A percentile compares a stretch with the other conserved stretches of the same genome.
Conservation (phyloP, 2,888 invertebrate genomes). For the Caenorhabditis sp. region DNA sequence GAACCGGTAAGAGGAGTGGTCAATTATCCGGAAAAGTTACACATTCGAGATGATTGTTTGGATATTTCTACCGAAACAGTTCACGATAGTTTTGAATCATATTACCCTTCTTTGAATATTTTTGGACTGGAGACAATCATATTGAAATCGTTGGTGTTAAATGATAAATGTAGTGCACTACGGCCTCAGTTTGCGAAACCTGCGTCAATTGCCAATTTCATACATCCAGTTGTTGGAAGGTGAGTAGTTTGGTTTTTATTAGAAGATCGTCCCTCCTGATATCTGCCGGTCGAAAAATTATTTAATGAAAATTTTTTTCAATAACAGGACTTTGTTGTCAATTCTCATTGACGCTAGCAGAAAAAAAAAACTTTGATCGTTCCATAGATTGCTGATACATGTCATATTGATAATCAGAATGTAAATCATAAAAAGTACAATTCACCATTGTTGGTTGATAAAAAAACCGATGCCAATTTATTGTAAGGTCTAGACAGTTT, state of each 20-base stretch:
- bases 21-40: conserved; percentile 23
- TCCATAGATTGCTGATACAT: no score
- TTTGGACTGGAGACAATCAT: conserved; percentile 58
- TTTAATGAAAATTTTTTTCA: neutral
- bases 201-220: conserved; percentile 44
- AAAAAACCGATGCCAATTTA: no score
- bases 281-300: no score
- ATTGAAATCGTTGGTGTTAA: conserved; percentile 48
- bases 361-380: no score
- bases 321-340: no score
- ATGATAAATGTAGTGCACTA: conserved; percentile 43
- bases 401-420: no score
- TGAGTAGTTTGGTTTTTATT: neutral
- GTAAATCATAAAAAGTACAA: no score
- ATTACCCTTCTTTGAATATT: conserved; percentile 55
- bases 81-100: conserved; percentile 44
- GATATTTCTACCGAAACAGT: conserved; percentile 55
- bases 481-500: no score
- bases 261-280: no score
- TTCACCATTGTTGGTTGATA: no score
- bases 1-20: conserved; percentile 28
- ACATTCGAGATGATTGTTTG: conserved; percentile 55
- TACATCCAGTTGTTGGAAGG: conserved; percentile 55
- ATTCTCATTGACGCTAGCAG: no score
- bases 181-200: conserved; percentile 55